These are phyloP conservation scores for Anhinga rufa DNA, from an alignment of 2,113 vertebrate genomes.

Conservation along the genomic window DNA sequence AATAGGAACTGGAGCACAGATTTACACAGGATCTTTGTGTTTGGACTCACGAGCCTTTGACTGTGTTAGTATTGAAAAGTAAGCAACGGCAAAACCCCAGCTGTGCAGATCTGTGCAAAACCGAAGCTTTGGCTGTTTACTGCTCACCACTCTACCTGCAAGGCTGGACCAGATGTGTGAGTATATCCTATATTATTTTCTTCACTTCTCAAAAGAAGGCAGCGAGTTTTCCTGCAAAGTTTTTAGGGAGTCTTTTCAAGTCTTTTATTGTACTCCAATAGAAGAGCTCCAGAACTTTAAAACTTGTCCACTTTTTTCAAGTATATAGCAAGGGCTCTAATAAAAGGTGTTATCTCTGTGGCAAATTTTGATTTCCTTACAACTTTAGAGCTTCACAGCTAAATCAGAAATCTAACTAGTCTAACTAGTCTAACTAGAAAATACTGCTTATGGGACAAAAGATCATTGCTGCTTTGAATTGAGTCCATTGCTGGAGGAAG, in stretches of 20 bases:
- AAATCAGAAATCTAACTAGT: background rate
- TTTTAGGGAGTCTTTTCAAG: background rate
- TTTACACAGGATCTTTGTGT: conserved; percentile 3
- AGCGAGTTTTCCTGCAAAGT: background rate
- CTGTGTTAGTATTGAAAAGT: background rate
- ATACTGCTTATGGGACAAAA: background rate
- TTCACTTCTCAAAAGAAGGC: background rate
- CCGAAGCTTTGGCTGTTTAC: background rate
- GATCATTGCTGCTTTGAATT: background rate
- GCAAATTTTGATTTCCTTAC: background rate
- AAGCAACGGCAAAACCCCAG: background rate
- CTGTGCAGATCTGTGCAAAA: background rate
- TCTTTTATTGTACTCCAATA: background rate
- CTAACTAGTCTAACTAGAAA: too few relatives aligned
- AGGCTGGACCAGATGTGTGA: background rate
- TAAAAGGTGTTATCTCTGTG: background rate
- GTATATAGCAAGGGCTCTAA: background rate
- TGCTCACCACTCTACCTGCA: background rate
- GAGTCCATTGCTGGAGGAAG: background rate
- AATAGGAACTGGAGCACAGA: background rate
- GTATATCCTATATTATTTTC: background rate
- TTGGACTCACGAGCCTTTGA: background rate
- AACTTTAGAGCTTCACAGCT: background rate
- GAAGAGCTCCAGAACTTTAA: background rate
- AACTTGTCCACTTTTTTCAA: background rate